Evolutionary conservation across 2,888 invertebrate species (phyloP).

Genomic region (Acleris cristana): DNA sequence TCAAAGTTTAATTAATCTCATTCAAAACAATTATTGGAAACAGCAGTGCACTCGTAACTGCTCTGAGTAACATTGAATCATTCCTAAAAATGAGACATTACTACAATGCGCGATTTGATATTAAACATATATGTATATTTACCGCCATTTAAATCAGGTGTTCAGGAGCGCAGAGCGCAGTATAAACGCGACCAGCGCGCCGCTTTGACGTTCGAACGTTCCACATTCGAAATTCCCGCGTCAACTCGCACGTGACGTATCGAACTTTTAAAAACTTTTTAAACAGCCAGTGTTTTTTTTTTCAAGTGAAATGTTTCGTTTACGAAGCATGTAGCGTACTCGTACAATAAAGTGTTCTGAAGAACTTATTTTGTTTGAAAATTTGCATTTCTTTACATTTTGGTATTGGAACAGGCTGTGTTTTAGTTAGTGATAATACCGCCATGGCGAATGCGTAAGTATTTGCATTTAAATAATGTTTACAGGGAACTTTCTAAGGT

Average conservation of each 20-base stretch:
- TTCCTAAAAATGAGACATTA: conserved; percentile 36
- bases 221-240: conserved; percentile 55
- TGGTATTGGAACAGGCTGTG: conserved; percentile 47
- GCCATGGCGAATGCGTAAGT: conserved; percentile 62
- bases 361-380: conserved; percentile 38
- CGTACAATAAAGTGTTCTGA: conserved; percentile 6
- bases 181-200: conserved; percentile 51
- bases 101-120: conserved; percentile 42
- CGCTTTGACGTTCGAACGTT: conserved; percentile 52
- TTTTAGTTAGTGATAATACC: conserved; percentile 50
- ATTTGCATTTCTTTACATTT: conserved; percentile 49
- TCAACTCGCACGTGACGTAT: conserved; percentile 51
- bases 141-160: conserved; percentile 55
- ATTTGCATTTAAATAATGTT: conserved; percentile 45
- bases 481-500: conserved; percentile 14
- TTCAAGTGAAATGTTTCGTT: conserved; percentile 31
- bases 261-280: conserved; percentile 42
- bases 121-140: conserved; percentile 43
- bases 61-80: conserved; percentile 32
- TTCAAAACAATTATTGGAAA: conserved; percentile 9
- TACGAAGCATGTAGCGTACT: conserved; percentile 22
- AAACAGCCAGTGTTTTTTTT: conserved; percentile 44
- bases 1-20: not conserved
- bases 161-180: conserved; percentile 54
- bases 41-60: conserved; percentile 4